Evolutionary conservation across 1,140 invertebrate genomes (phyloP).

Genomic region (Trichogramma pretiosum): DNA sequence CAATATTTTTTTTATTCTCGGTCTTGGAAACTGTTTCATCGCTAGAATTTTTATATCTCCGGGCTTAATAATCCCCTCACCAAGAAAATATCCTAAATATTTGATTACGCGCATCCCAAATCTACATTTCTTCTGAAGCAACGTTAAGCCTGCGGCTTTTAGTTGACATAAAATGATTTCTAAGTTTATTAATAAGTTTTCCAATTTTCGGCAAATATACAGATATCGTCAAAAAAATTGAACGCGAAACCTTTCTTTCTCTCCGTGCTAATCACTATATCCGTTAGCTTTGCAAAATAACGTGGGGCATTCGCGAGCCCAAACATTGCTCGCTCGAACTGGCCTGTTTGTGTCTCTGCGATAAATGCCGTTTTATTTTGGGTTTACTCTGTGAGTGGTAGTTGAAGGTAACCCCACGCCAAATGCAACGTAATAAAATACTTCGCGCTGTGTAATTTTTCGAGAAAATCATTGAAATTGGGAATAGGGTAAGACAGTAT

Average conservation of each 20-base stretch:
- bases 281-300: slow-evolving; percentile 19
- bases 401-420: slow-evolving; percentile 10
- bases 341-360: slow-evolving; percentile 10
- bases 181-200: slow-evolving; percentile 1
- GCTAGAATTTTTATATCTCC: slow-evolving; percentile 20
- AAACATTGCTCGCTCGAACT: slow-evolving; percentile 16
- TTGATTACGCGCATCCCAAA: slow-evolving; percentile 22
- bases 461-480: slow-evolving; percentile 10
- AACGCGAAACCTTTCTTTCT: slow-evolving; percentile 2
- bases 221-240: slow-evolving; percentile 17
- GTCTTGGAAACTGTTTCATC: slow-evolving; percentile 7
- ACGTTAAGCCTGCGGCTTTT: slow-evolving; percentile 22
- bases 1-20: background rate
- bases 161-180: slow-evolving; percentile 21
- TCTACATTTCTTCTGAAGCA: slow-evolving; percentile 26
- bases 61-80: slow-evolving; percentile 15
- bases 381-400: slow-evolving; percentile 7
- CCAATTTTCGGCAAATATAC: slow-evolving; percentile 7
- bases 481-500: slow-evolving; percentile 4
- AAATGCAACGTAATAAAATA: slow-evolving; percentile 15
- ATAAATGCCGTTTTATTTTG: slow-evolving; percentile 16
- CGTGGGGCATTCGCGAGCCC: slow-evolving; percentile 11
- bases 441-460: slow-evolving; percentile 1
- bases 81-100: slow-evolving; percentile 22
- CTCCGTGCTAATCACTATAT: background rate